phyloP scores from a whole-genome alignment of 2,113 vertebrate species.

The Diglossa brunneiventris region DNA sequence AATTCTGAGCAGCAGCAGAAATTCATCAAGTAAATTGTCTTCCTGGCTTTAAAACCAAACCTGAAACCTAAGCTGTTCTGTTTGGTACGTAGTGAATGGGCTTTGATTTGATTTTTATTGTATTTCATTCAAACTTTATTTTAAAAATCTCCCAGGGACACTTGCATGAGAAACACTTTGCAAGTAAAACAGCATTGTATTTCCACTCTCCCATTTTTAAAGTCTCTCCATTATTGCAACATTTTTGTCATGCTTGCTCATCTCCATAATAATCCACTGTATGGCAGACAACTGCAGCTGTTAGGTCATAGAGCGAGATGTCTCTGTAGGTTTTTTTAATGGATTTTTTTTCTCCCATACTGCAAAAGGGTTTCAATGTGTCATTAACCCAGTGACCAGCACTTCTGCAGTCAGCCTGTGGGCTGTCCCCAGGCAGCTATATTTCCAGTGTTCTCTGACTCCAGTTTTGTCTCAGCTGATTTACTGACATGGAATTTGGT shows the following conservation, averaged over 20 bases:
- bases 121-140: slow-evolving; percentile 41
- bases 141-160: slow-evolving; percentile 53
- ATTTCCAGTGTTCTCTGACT: not conserved
- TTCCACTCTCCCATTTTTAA: slow-evolving; percentile 2
- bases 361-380: not conserved
- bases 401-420: not conserved
- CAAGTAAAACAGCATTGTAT: not conserved
- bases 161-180: slow-evolving; percentile 9
- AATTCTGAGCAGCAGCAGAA: slow-evolving; percentile 7
- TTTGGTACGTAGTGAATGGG: slow-evolving; percentile 22
- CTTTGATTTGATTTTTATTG: slow-evolving; percentile 51
- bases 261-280: not conserved
- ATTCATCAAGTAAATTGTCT: not conserved
- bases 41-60: slow-evolving; percentile 21
- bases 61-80: slow-evolving; percentile 27
- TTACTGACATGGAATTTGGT: not conserved
- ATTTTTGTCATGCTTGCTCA: not conserved
- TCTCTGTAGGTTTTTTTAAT: slow-evolving; percentile 46
- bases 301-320: slow-evolving; percentile 26
- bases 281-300: not conserved
- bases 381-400: slow-evolving; percentile 48
- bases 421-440: not conserved
- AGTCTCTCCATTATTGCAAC: not conserved
- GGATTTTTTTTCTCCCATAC: not conserved
- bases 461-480: not conserved